Percentiles rank a stretch among this genome's conserved stretches.
phyloP scores from a whole-genome alignment of 2,797 vertebrate species.

The Kryptolebias ocellatus region DNA sequence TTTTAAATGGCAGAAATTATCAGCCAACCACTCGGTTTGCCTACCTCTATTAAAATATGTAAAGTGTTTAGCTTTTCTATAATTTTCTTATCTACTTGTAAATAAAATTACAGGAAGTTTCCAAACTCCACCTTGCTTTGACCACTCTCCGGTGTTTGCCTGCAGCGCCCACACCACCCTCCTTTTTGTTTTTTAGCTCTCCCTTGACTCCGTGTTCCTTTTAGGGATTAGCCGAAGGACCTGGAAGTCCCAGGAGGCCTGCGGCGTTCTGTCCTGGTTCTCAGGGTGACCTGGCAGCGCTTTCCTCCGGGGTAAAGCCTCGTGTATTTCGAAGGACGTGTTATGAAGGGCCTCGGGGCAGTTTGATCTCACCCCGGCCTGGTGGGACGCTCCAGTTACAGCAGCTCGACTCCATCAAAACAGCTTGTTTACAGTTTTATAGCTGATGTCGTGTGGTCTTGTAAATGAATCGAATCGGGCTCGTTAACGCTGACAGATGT shows the following conservation, averaged over 20 bases:
- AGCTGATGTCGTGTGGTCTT: conserved; percentile 13
- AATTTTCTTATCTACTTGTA: too few species aligned
- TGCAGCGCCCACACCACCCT: conserved; percentile 5
- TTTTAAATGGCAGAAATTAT: too few species aligned
- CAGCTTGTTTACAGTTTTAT: conserved; percentile 66
- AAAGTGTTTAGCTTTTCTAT: too few species aligned
- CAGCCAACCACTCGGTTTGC: too few species aligned
- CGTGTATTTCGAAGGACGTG: conserved; percentile 30
- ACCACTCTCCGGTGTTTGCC: conserved; percentile 27
- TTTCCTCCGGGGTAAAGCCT: conserved; percentile 43
- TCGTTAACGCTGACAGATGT: conserved; percentile 38
- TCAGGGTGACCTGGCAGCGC: conserved; percentile 68
- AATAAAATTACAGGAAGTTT: too few species aligned
- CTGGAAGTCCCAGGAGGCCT: conserved; percentile 43
- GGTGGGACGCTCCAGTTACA: conserved; percentile 52
- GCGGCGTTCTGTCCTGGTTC: conserved; percentile 56
- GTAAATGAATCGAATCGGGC: conserved; percentile 24
- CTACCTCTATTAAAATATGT: too few species aligned
- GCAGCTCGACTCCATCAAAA: conserved; percentile 60
- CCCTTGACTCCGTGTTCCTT: conserved; percentile 20
- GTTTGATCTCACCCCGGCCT: conserved; percentile 56
- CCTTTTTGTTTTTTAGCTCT: conserved; percentile 17
- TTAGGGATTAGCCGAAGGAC: conserved; percentile 52
- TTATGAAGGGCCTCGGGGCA: conserved; percentile 62
- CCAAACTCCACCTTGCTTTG: neutral